Evolutionary conservation across 2,888 invertebrate species (phyloP), one percentile per base, ranked within the genome.

Genomic region (Drosophila tanythrix): DNA sequence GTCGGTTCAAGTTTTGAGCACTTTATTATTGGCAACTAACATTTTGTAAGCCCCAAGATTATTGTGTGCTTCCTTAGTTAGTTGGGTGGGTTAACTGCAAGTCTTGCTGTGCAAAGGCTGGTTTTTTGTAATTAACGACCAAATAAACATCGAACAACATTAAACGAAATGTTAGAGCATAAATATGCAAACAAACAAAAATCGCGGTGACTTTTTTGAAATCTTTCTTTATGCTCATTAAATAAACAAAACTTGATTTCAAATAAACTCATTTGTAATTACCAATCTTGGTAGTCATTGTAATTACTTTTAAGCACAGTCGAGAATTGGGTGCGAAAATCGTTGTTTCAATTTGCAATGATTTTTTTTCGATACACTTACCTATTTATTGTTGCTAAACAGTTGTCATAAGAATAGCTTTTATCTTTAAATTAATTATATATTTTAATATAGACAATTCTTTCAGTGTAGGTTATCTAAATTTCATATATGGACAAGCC

Each of bases 11-110:
- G 46, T 59, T 57, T 31, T 51, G 55, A 35, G 46, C 60, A 59
- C 64, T 64, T 76, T 50, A 72, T 65, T 50, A 72, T 65, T 59
- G 55, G 29, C 57, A 72, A 59, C 61, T 38, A 52, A 38, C 57
- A 58, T 62, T 11, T 51, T 51, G 59, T 21, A 40, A 29, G 38
- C 35, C 3, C 15, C 11, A 71, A 51, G 25, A 46, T 46, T 35
- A 46, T 2, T 43, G 5, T 13, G 15, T 40, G 38, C 66, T 68
- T 51, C 50, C 56, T 56, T 53, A 8, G 46, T 56, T 10, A 8
- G 48, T 40, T 7, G 7, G 35, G 13, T 1, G 7, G 35, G 13
- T 1, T 58, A 33, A 5, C 33, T 25, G n/a, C 35, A 46, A 15
- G 29, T 38, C 25, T 65, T n/a, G 25, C n/a, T 25, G 56, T 57